Evolutionary conservation across 2,888 invertebrate genomes (phyloP), one percentile per base, ranked within the genome.

Genomic region (Metellina segmentata): DNA sequence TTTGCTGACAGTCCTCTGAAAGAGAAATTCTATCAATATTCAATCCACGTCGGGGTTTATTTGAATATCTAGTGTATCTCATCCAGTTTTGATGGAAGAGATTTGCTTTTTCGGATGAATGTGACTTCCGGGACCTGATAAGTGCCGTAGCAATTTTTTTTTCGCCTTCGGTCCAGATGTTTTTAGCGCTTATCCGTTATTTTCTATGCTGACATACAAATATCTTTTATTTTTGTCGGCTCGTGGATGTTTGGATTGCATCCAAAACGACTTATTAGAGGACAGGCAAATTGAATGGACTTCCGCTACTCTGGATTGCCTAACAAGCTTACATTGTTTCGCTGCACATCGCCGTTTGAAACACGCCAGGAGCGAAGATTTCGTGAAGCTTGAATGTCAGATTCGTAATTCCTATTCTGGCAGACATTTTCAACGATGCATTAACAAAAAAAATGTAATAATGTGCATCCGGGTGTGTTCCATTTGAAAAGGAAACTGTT

Each of bases 81-180:
- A 74, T 85, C 85, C 9, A 52, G n/a, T 75, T 81, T 53, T 85
- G 85, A 85, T 85, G 20, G 74, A 75, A 61, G 75, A 75, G 85
- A 85, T 85, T 75, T 72, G 34, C 53, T 75, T 52, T 61, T 61
- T 61, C 53, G 49, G 48, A 61, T 75, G 53, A 61, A 52, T 75
- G 53, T 48, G 75, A 72, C 74, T 53, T 61, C 52, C 72, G 71
- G 69, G 81, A 48, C 70, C 16, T 61, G 61, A 61, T 81, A 83
- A 51, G 79, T 72, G 83, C 9, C 72, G 83, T 19, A 53, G 34
- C 61, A 11, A 19, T 79, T 79, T 79, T 16, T 79, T 34, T 79
- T 61, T 61, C 19, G 11, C 61, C 13, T 72, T 77, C 7, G 11
- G n/a, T 81, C 70, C 81, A 81, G 81, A 61, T 81, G 81, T 61